phyloP scores from a whole-genome alignment of 2,797 vertebrate species.

The Pipistrellus pygmaeus region DNA sequence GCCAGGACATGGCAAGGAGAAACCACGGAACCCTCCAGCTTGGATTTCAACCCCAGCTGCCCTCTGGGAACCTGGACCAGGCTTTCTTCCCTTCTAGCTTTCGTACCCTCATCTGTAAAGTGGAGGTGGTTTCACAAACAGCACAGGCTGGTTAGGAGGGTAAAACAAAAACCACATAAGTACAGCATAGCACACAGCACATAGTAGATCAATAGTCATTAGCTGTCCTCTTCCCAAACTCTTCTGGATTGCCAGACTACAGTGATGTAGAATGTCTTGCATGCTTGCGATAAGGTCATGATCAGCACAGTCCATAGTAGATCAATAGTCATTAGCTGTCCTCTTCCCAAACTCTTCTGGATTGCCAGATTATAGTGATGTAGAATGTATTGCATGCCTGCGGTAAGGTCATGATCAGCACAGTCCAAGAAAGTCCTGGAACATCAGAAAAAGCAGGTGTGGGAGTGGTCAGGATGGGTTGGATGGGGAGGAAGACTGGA shows the following conservation, averaged over 20 bases:
- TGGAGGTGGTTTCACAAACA: background rate
- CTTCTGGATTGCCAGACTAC: too few relatives aligned
- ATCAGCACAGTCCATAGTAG: too few relatives aligned
- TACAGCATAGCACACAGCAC: rapidly evolving
- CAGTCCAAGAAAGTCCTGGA: background rate
- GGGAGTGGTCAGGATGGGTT: background rate
- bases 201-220: rapidly evolving
- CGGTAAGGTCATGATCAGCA: background rate
- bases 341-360: background rate
- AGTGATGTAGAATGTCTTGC: too few relatives aligned
- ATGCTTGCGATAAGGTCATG: too few relatives aligned
- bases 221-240: background rate
- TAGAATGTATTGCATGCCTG: background rate
- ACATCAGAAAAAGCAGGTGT: background rate
- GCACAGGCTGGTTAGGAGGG: background rate
- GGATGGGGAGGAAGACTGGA: background rate
- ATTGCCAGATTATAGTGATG: background rate
- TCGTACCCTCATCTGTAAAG: background rate
- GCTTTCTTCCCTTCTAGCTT: background rate
- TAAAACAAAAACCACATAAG: background rate
- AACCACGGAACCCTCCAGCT: background rate
- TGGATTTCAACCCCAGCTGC: background rate
- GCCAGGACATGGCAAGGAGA: background rate
- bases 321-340: rapidly evolving
- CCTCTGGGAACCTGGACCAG: background rate